Conservation (phyloP, 2,888 invertebrate genomes). For the Epinotia demarniana region DNA sequence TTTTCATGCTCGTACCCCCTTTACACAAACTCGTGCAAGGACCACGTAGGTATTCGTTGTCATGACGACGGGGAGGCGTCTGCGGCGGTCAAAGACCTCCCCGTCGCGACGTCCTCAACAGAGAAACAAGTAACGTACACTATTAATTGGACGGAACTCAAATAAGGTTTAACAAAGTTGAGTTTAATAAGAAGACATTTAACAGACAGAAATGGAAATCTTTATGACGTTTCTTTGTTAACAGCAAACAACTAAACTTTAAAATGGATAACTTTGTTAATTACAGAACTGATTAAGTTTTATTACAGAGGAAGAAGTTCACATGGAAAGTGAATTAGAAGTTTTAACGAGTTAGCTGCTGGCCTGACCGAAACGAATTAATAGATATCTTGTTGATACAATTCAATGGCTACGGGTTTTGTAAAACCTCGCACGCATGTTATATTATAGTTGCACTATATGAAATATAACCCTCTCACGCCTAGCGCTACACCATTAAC, state of each 20-base stretch:
- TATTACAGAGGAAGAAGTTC: constrained; percentile 18
- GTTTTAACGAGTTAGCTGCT: constrained; percentile 21
- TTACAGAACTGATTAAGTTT: constrained; percentile 25
- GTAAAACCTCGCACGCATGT: not conserved
- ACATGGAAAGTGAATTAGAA: constrained; percentile 10
- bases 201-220: constrained; percentile 55
- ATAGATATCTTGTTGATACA: constrained; percentile 4
- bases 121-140: constrained; percentile 72
- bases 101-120: constrained; percentile 72
- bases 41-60: constrained; percentile 70
- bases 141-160: constrained; percentile 69
- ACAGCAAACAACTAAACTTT: constrained; percentile 47
- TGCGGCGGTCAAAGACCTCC: constrained; percentile 75
- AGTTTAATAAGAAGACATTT: constrained; percentile 54
- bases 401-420: not conserved
- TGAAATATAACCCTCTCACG: not conserved
- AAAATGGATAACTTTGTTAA: constrained; percentile 54
- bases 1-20: constrained; percentile 58
- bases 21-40: constrained; percentile 59
- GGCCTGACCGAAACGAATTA: constrained; percentile 5
- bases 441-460: not conserved
- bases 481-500: constrained; percentile 16
- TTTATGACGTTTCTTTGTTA: constrained; percentile 56
- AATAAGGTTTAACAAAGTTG: constrained; percentile 62
- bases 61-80: constrained; percentile 71